Conservation (phyloP, 1,140 invertebrate genomes). For the Zaprionus taronus region DNA sequence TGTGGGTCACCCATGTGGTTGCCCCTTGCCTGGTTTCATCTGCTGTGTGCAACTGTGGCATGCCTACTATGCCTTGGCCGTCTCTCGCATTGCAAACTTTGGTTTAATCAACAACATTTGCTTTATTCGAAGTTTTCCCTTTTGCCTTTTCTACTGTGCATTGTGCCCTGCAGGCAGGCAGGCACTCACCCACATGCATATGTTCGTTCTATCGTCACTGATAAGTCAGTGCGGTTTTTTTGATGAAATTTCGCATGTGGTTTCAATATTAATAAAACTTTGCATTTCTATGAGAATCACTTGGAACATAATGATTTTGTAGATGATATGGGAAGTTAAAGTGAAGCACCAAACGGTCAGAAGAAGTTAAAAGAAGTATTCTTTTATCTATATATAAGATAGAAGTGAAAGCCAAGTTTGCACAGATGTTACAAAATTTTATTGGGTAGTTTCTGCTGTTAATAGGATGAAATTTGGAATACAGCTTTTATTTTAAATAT, state of each 20-base stretch:
- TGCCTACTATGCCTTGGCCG: not conserved
- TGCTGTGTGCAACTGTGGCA: constrained; percentile 8
- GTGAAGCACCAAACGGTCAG: no score
- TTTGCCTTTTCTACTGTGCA: constrained; percentile 5
- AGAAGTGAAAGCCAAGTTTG: no score
- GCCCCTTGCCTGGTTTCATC: not conserved
- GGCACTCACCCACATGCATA: not conserved
- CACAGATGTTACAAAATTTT: no score
- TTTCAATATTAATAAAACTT: constrained; percentile 10
- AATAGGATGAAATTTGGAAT: not conserved
- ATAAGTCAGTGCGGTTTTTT: not conserved
- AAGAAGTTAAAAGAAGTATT: not conserved
- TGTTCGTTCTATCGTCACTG: not conserved
- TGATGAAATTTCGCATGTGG: constrained; percentile 3
- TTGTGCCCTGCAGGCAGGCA: not conserved
- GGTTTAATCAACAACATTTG: constrained; percentile 52
- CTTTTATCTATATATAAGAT: no score
- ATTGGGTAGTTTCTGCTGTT: not conserved
- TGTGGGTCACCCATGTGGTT: constrained; percentile 7
- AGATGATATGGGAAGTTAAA: not conserved
- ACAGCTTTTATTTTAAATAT: not conserved
- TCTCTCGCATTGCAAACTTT: constrained; percentile 30
- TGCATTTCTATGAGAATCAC: not conserved
- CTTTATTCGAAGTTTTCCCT: constrained; percentile 15
- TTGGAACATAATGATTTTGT: not conserved